Evolutionary conservation across 1,140 invertebrate species (phyloP).

Genomic region (Pseudobourletiella spinata): DNA sequence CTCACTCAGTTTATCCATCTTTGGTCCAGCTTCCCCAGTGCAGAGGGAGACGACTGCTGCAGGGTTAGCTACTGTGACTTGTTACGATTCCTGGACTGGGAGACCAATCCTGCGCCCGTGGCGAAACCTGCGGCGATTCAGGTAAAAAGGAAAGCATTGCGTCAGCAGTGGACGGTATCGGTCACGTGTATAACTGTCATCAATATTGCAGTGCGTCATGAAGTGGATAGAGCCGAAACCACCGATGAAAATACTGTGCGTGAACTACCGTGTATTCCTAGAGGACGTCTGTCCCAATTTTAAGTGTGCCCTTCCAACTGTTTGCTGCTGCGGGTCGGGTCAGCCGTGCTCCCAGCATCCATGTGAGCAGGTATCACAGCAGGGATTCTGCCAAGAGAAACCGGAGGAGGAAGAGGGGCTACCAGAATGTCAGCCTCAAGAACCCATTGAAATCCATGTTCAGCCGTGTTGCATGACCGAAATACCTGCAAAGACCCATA

Average conservation of each 20-base stretch:
- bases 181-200: background rate
- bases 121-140: slow-evolving; percentile 32
- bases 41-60: slow-evolving; percentile 15
- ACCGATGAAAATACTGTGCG: slow-evolving; percentile 32
- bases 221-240: slow-evolving; percentile 32
- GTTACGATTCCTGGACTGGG: slow-evolving; percentile 31
- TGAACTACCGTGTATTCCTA: slow-evolving; percentile 34
- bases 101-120: slow-evolving; percentile 29
- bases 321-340: slow-evolving; percentile 23
- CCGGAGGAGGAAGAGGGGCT: slow-evolving; percentile 1
- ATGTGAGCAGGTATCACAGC: background rate
- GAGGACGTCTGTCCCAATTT: slow-evolving; percentile 32
- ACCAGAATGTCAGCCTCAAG: slow-evolving; percentile 17
- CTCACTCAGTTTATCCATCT: no score
- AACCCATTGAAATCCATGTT: slow-evolving; percentile 23
- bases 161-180: no score
- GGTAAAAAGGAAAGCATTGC: no score
- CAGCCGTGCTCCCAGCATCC: slow-evolving; percentile 25
- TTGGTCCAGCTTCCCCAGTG: slow-evolving; percentile 19
- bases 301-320: slow-evolving; percentile 27
- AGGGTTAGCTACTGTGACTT: slow-evolving; percentile 30
- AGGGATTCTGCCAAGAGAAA: slow-evolving; percentile 13
- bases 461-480: slow-evolving; percentile 25
- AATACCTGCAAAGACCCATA: slow-evolving; percentile 22
- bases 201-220: slow-evolving; percentile 22